Base-by-base conservation (phyloP, 2,888 invertebrate species). In the Acanthococcus lagerstroemiae region DNA sequence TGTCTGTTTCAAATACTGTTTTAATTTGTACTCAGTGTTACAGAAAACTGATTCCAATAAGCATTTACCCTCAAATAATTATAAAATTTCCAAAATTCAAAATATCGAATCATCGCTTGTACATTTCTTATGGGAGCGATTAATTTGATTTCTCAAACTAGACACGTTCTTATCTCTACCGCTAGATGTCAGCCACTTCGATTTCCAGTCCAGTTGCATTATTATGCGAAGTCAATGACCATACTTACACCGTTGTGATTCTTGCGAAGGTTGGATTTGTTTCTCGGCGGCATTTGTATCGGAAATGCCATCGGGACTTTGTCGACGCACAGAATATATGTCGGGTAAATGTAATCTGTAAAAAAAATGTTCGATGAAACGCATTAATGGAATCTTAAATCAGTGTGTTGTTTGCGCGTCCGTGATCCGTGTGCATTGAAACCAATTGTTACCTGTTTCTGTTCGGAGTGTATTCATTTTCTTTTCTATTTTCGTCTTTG, bases 201-300 rank as follows among this genome's bases (percentile, higher is more conserved):
- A n/a, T 21, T 50, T 17, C 9, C 3, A 12, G 17, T 4, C 24
- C n/a, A 9, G 2, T 9, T 50, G 9, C 37, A 37, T 37, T 37
- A 3, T 15, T 2, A 37, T n/a, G 37, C n/a, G 37, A 37, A 37
- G 6, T 12, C 6, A 2, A 37, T 37, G 37, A 15, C n/a, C 12
- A 12, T 27, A 37, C 65, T 56, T 46, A 65, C 65, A 65, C 22
- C 56, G 55, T 22, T 50, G 63, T 37, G 30, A 17, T 52, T 63
- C 63, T 12, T 52, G 21, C 21, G 24, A 52, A 37, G 15, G 6
- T n/a, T 30, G 54, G 15, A 5, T 52, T 24, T 21, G 24, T 21
- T 63, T 63, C 17, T 54, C 63, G n/a, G 27, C n/a, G 9, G 17
- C 24, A 21, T 54, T 63, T 15, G 27, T 17, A 30, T 63, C 63